Conservation (phyloP, 2,113 vertebrate genomes). For the Butorides virescens region DNA sequence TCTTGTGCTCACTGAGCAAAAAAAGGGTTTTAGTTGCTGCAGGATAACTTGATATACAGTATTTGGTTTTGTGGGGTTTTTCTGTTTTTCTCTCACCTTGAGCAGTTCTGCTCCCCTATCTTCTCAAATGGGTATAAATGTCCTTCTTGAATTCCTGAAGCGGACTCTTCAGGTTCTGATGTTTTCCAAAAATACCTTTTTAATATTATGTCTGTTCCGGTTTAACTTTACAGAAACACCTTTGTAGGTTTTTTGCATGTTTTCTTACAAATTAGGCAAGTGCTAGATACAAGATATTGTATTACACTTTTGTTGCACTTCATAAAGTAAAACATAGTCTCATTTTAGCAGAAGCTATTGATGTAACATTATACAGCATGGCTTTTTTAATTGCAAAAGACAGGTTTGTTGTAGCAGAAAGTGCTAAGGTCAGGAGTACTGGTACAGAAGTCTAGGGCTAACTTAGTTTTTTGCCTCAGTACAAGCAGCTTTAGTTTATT, state of each 20-base stretch:
- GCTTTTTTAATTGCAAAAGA: slow-evolving; percentile 8
- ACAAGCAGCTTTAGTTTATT: slow-evolving; percentile 21
- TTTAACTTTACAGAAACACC: slow-evolving; percentile 62
- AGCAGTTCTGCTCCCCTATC: not conserved
- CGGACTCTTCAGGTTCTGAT: not conserved
- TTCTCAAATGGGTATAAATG: not conserved
- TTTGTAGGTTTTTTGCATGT: slow-evolving; percentile 47
- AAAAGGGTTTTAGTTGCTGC: not conserved
- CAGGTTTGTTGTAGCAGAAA: slow-evolving; percentile 5
- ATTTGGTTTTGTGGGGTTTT: not conserved
- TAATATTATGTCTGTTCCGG: not conserved
- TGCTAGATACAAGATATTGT: slow-evolving; percentile 49
- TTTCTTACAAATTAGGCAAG: not conserved
- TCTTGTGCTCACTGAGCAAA: not conserved
- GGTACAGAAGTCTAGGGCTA: not conserved
- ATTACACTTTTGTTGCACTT: slow-evolving; percentile 63
- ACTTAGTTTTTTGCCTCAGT: not conserved
- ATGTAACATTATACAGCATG: slow-evolving; percentile 48
- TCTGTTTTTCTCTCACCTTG: not conserved
- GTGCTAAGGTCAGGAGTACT: slow-evolving; percentile 39
- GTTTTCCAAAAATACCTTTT: not conserved
- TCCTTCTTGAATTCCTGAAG: not conserved
- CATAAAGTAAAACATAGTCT: slow-evolving; percentile 22
- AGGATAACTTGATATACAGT: not conserved
- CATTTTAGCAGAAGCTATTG: slow-evolving; percentile 49